A percentile compares a stretch with the other conserved stretches of the same genome.
These are phyloP conservation scores for Chrosomus eos DNA, from an alignment of 2,797 vertebrate genomes.

Conservation along the genomic window DNA sequence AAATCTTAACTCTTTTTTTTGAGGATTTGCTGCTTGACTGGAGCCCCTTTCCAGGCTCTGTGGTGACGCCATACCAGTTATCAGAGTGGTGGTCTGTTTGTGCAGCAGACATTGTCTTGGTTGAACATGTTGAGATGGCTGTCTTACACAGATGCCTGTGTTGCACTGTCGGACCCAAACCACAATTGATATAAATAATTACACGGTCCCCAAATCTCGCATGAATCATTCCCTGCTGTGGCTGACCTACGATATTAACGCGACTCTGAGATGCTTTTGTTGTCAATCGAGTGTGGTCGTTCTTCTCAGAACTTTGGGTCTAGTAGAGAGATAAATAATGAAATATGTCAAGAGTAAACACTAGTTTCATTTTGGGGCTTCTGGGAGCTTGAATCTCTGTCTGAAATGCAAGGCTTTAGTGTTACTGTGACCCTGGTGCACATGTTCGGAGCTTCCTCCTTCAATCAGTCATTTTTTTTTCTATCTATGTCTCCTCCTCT, in stretches of 20 bases:
- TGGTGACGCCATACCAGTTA: conserved; percentile 42
- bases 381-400: conserved; percentile 19
- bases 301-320: conserved; percentile 20
- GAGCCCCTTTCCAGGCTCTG: conserved; percentile 33
- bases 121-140: conserved; percentile 21
- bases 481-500: conserved; percentile 9
- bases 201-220: conserved; percentile 9
- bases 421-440: conserved; percentile 32
- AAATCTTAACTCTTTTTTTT: conserved; percentile 30
- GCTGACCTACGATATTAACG: conserved; percentile 47
- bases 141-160: conserved; percentile 37
- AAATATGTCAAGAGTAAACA: conserved; percentile 43
- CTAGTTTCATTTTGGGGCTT: conserved; percentile 26
- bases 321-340: conserved; percentile 48
- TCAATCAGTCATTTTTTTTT: conserved; percentile 32
- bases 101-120: conserved; percentile 49
- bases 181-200: conserved; percentile 59
- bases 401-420: conserved; percentile 35
- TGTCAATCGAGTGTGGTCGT: conserved; percentile 47
- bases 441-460: conserved; percentile 20
- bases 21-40: conserved; percentile 37
- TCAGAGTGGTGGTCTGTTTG: conserved; percentile 45
- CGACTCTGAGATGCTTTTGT: conserved; percentile 32
- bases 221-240: conserved; percentile 48
- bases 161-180: conserved; percentile 57